Percentiles rank a stretch among this genome's conserved stretches.
These are phyloP conservation scores for Andricus curvator DNA, from an alignment of 2,888 invertebrate species.

Conservation along the genomic window DNA sequence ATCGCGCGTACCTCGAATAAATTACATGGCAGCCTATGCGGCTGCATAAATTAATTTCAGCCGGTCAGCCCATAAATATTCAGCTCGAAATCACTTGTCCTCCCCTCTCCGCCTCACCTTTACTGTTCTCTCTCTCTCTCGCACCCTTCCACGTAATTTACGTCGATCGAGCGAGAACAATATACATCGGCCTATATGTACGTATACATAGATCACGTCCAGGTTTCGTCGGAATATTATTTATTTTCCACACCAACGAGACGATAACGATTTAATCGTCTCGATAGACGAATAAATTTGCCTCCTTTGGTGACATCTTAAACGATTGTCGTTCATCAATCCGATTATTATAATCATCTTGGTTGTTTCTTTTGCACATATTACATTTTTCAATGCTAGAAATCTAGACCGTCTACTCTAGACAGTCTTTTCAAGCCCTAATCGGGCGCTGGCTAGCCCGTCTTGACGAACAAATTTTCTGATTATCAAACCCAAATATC, in stretches of 20 bases:
- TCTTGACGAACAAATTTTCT: no score
- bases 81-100: slow-evolving; percentile 56
- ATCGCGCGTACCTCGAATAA: slow-evolving; percentile 74
- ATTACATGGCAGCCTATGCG: slow-evolving; percentile 76
- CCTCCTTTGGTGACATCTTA: not conserved
- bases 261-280: slow-evolving; percentile 34
- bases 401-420: no score
- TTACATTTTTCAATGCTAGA: not conserved
- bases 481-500: no score
- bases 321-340: not conserved
- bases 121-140: slow-evolving; percentile 40
- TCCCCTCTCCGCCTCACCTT: slow-evolving; percentile 44
- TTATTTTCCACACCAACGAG: slow-evolving; percentile 9
- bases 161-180: slow-evolving; percentile 40
- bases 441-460: no score
- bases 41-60: slow-evolving; percentile 77
- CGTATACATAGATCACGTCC: slow-evolving; percentile 32
- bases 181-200: slow-evolving; percentile 13
- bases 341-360: not conserved
- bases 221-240: slow-evolving; percentile 37
- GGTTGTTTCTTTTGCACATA: not conserved
- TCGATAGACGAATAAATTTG: slow-evolving; percentile 18
- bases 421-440: no score
- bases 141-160: slow-evolving; percentile 26
- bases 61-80: slow-evolving; percentile 74